Percentiles rank a stretch among this genome's conserved stretches.
Conservation (phyloP, 2,797 vertebrate genomes). For the Petrocephalus schoutedeni region DNA sequence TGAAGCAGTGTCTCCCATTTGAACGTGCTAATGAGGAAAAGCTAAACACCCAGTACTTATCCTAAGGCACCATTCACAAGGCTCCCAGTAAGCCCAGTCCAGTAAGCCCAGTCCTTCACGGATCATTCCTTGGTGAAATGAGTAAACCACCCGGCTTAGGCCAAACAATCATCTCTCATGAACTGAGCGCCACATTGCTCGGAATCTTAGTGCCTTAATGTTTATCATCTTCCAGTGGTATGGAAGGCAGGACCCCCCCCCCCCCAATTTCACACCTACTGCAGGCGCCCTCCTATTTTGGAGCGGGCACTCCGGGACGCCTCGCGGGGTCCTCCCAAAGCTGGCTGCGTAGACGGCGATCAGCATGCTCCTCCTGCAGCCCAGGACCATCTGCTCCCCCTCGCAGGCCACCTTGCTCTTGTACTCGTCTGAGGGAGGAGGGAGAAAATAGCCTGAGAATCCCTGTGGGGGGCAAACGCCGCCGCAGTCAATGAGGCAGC, state of each 20-base stretch:
- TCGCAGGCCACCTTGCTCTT: constrained; percentile 86
- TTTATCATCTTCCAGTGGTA: neutral
- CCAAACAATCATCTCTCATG: neutral
- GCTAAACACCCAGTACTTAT: neutral
- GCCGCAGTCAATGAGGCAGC: neutral
- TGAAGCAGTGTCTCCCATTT: neutral
- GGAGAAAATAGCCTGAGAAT: neutral
- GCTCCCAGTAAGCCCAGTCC: neutral
- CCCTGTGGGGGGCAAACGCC: neutral
- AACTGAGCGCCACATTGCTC: neutral
- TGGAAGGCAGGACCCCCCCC: neutral
- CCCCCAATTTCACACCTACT: constrained; percentile 57
- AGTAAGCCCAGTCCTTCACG: neutral
- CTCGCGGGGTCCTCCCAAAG: constrained; percentile 77
- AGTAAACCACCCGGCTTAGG: neutral
- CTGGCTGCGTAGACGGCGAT: constrained; percentile 78
- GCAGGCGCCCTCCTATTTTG: constrained; percentile 64
- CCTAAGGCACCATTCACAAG: neutral
- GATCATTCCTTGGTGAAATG: neutral
- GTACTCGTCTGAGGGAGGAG: constrained; percentile 68
- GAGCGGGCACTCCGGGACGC: constrained; percentile 75
- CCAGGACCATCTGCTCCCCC: constrained; percentile 78
- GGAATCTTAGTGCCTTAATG: neutral
- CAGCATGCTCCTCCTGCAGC: constrained; percentile 80
- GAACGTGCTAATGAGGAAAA: neutral